Evolutionary conservation across 2,797 vertebrate genomes (phyloP).

Genomic region (Betta splendens): DNA sequence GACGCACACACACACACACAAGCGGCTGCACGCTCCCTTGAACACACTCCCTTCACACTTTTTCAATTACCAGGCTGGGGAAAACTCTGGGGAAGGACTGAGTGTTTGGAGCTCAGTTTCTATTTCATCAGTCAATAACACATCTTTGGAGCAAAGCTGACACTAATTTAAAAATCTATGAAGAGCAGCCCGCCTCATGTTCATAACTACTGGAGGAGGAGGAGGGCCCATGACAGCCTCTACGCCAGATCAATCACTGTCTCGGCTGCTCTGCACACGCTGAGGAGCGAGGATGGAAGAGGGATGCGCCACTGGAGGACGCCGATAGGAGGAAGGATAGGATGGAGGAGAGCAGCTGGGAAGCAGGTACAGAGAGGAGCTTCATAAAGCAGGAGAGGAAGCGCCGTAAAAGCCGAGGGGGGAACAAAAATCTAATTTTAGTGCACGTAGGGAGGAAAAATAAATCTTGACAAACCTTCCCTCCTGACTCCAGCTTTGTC

Average conservation of each 20-base stretch:
- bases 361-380: conserved; percentile 43
- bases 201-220: conserved; percentile 78
- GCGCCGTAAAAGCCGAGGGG: not conserved
- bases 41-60: conserved; percentile 79
- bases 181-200: conserved; percentile 79
- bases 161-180: conserved; percentile 89
- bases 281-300: conserved; percentile 23
- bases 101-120: conserved; percentile 83
- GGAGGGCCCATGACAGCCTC: conserved; percentile 62
- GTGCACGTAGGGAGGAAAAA: conserved; percentile 34
- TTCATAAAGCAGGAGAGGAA: conserved; percentile 4
- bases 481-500: conserved; percentile 31
- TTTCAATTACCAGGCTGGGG: conserved; percentile 84
- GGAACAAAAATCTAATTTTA: not conserved
- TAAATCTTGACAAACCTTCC: conserved; percentile 69
- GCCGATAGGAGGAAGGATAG: conserved; percentile 36
- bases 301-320: conserved; percentile 33
- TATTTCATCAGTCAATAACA: conserved; percentile 88
- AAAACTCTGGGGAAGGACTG: conserved; percentile 83
- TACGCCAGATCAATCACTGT: conserved; percentile 78
- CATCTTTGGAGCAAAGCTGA: conserved; percentile 87
- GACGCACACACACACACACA: conserved; percentile 47
- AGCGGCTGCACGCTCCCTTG: conserved; percentile 46
- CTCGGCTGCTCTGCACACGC: conserved; percentile 30
- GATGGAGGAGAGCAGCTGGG: conserved; percentile 22